A percentile compares a stretch with the other conserved stretches of the same genome.
Conservation (phyloP, 2,888 invertebrate genomes). For the Heliconius aoede region DNA sequence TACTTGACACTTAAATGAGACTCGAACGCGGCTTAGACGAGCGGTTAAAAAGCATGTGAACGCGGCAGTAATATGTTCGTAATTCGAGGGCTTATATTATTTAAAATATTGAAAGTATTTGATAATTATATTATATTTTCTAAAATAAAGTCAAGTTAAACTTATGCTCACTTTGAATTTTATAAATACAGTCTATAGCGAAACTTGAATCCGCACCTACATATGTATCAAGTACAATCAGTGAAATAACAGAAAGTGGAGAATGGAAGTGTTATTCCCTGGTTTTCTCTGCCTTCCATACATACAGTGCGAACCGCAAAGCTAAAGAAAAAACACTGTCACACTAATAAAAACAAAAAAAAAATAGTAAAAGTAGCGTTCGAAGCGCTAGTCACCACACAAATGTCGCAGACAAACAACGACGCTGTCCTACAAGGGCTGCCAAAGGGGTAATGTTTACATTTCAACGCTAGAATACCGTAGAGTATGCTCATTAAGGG, state of each 20-base stretch:
- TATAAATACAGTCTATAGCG: too few relatives aligned
- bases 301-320: too few relatives aligned
- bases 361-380: conserved; percentile 44
- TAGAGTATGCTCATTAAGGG: conserved; percentile 70
- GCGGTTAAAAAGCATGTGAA: conserved; percentile 55
- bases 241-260: too few relatives aligned
- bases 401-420: conserved; percentile 76
- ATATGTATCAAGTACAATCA: too few relatives aligned
- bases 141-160: too few relatives aligned
- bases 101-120: not conserved
- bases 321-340: not conserved
- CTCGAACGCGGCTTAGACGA: conserved; percentile 57
- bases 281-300: too few relatives aligned
- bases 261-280: too few relatives aligned
- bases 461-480: conserved; percentile 79
- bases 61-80: conserved; percentile 45
- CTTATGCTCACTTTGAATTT: too few relatives aligned
- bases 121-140: not conserved
- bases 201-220: too few relatives aligned
- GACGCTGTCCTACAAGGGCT: conserved; percentile 67
- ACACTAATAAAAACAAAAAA: not conserved
- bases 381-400: conserved; percentile 58
- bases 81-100: not conserved
- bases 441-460: conserved; percentile 75
- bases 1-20: conserved; percentile 77